Conservation (phyloP, 2,113 vertebrate species). For the Phrynosoma platyrhinos region DNA sequence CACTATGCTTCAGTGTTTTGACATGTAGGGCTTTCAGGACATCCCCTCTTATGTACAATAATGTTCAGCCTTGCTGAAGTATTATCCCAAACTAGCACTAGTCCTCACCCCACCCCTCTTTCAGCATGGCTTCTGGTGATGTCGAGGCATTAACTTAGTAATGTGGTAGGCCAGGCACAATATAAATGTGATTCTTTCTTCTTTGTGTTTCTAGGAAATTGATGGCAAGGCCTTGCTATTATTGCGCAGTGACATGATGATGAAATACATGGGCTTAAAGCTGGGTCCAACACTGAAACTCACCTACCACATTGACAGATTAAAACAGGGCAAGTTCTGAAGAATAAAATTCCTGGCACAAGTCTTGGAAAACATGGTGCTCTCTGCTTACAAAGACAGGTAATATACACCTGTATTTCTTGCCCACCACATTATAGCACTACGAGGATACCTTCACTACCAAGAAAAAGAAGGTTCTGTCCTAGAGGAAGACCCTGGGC, state of each 20-base stretch:
- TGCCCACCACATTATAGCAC: background rate
- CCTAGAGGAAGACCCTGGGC: fast-evolving
- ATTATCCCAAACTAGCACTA: background rate
- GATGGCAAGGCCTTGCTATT: slow-evolving; percentile 91
- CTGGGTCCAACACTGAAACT: slow-evolving; percentile 97
- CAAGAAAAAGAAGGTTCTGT: background rate
- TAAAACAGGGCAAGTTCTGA: slow-evolving; percentile 92
- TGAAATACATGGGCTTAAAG: slow-evolving; percentile 99
- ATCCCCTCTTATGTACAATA: background rate
- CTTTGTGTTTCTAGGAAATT: slow-evolving; percentile 83
- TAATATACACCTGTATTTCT: slow-evolving; percentile 46
- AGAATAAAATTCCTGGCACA: slow-evolving; percentile 32
- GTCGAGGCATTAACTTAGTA: no score
- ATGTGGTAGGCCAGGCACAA: background rate
- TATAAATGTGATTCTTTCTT: background rate
- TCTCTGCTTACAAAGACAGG: slow-evolving; percentile 44
- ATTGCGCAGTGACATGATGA: slow-evolving; percentile 93
- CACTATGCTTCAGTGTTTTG: background rate
- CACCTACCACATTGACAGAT: slow-evolving; percentile 96
- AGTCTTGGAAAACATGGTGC: background rate
- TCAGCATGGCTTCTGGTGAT: background rate
- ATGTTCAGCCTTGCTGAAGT: background rate
- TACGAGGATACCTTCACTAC: background rate
- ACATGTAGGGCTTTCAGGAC: background rate
- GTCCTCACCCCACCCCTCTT: background rate